Evolutionary conservation across 2,888 invertebrate species (phyloP), one percentile per base, ranked within the genome.

Genomic region (Sesia apiformis): DNA sequence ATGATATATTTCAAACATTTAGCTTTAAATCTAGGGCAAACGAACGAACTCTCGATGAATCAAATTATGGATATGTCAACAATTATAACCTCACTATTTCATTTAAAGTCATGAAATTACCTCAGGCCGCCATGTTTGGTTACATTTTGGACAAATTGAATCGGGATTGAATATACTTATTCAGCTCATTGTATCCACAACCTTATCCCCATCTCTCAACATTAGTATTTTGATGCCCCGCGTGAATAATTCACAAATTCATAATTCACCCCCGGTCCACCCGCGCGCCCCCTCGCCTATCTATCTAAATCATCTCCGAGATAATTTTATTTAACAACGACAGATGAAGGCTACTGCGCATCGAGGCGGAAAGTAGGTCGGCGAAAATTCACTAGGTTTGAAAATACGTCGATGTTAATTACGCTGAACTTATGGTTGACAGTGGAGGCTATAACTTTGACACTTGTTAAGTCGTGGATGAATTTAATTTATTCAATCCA

Each of bases 171-270:
- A 42, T 42, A 5, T 42, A 6, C 7, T 42, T 7, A 7, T 50
- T 38, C 5, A 50, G 42, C 53, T 8, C 52, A 38, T 51, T 60
- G 52, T 49, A 41, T 39, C 46, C 8, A 46, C 8, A 23, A 38
- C 52, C 38, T 56, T 43, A 52, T 43, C 6, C 40, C 64, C 65
- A 66, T 63, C 65, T 70, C 71, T 69, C 65, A 67, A 70, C 76
- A 73, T 78, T 73, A 76, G 75, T 76, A 70, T 78, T 74, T 74
- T 74, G 78, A 76, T 72, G 74, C 63, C 61, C 63, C 64, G 67
- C 65, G 71, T 76, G 73, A 79, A 76, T 79, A 69, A 79, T 79
- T 79, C 78, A 78, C 70, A 74, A 76, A 75, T 71, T 73, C 70
- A 76, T 76, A 76, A 76, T 72, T 70, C 69, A 58, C 61, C 62